Evolutionary conservation across 2,113 vertebrate genomes (phyloP).

Genomic region (Macroglossus sobrinus): DNA sequence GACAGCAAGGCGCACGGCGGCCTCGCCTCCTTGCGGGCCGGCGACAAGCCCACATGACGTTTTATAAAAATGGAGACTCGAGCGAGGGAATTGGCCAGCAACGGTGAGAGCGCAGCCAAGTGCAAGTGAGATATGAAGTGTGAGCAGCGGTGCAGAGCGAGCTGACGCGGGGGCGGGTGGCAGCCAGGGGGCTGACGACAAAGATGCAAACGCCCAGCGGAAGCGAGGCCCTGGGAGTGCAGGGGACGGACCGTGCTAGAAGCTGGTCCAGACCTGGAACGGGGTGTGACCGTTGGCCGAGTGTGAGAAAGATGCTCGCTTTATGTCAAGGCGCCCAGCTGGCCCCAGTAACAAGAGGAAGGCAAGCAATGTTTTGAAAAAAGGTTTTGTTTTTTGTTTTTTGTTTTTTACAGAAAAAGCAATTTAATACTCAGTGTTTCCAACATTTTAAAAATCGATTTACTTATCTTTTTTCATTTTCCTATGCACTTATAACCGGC

Average conservation of each 20-base stretch:
- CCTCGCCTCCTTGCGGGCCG: background rate
- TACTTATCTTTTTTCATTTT: background rate
- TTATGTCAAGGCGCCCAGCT: accelerated
- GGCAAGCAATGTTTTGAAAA: too few species aligned
- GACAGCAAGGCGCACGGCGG: accelerated
- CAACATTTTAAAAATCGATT: background rate
- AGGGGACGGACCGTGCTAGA: background rate
- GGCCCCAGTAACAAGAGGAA: background rate
- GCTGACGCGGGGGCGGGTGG: too few species aligned
- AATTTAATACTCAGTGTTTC: background rate
- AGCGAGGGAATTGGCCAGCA: background rate
- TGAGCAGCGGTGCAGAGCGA: background rate
- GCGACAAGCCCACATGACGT: too few species aligned
- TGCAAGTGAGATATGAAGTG: accelerated
- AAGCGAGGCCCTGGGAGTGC: background rate
- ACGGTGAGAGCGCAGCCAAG: background rate
- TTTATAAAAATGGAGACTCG: background rate
- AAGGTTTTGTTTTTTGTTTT: too few species aligned
- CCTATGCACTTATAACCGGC: background rate
- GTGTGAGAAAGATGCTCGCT: background rate
- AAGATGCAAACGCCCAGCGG: background rate
- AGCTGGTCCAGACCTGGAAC: background rate
- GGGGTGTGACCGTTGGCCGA: background rate
- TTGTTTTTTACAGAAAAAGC: background rate
- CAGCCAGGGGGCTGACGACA: too few species aligned